Base-by-base conservation (phyloP, 2,888 invertebrate genomes). In the Noctuana brunneofusca region DNA sequence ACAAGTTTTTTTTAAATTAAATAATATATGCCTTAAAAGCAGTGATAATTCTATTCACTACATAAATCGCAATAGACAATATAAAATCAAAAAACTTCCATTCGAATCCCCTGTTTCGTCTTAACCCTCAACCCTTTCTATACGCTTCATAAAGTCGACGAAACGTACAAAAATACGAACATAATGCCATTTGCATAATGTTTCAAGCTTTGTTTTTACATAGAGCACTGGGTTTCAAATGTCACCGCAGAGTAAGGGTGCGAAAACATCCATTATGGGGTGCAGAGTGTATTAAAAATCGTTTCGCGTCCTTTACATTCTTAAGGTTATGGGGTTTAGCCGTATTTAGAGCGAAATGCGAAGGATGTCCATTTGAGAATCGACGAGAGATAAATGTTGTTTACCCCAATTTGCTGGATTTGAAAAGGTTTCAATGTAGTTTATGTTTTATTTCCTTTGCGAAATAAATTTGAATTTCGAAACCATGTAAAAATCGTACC, bases 151-250 rank as follows among this genome's bases (percentile, higher is more conserved):
- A 91, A 91, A 90, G 75, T 87, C 80, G 79, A 80, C 81, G 83
- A 86, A 88, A 84, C 82, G 84, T 82, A 87, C 88, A 89, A 90
- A 91, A 90, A 91, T 88, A 85, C 80, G 84, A 83, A 84, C 87
- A 89, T 89, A 87, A 88, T 87, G 89, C 81, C 90, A 91, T 91
- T 91, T 91, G 91, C 91, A 91, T 91, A 90, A 88, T 87, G 86
- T 90, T 88, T 84, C 75, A 69, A 80, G 87, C 85, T 84, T 89
- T 90, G 88, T 89, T 90, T 90, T 91, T 89, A 89, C 87, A 87
- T 87, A 86, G 83, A 85, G 84, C 82, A 77, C 79, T 82, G 79
- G 83, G 83, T 88, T 86, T 86, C 84, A 91, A 91, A 91, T 91
- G 91, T 91, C 91, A 91, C 89, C 90, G 81, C 89, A 85, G 79